Conservation (phyloP, 2,888 invertebrate species). For the Hydropsyche betteni region DNA sequence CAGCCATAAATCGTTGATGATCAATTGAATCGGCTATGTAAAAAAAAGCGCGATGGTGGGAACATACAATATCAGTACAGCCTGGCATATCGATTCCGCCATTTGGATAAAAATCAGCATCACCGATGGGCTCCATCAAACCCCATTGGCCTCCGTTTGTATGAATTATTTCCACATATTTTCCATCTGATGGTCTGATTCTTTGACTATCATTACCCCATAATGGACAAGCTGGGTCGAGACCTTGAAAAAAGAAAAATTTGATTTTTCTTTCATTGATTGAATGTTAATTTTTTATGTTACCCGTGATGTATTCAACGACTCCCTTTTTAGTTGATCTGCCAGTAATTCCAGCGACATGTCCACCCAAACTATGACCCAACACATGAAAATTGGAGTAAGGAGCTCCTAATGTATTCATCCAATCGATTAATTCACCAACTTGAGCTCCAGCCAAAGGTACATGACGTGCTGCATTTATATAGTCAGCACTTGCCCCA, state of each 20-base stretch:
- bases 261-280: too few species aligned
- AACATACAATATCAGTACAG: constrained; percentile 57
- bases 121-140: constrained; percentile 62
- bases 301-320: not conserved
- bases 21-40: constrained; percentile 58
- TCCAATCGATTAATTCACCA: not conserved
- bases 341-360: constrained; percentile 8
- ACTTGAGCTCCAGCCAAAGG: not conserved
- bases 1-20: constrained; percentile 56
- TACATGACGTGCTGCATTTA: not conserved
- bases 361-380: constrained; percentile 26
- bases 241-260: too few species aligned
- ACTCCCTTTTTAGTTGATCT: not conserved
- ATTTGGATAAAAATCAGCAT: constrained; percentile 61
- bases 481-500: not conserved
- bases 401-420: not conserved
- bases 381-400: constrained; percentile 2
- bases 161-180: constrained; percentile 62
- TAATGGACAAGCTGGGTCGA: constrained; percentile 37
- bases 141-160: constrained; percentile 61
- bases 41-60: constrained; percentile 57
- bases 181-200: constrained; percentile 57
- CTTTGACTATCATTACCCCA: constrained; percentile 54
- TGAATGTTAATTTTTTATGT: not conserved
- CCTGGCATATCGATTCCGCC: constrained; percentile 59